Evolutionary conservation across 1,140 invertebrate genomes (phyloP).

Genomic region (Brachionus angularis): DNA sequence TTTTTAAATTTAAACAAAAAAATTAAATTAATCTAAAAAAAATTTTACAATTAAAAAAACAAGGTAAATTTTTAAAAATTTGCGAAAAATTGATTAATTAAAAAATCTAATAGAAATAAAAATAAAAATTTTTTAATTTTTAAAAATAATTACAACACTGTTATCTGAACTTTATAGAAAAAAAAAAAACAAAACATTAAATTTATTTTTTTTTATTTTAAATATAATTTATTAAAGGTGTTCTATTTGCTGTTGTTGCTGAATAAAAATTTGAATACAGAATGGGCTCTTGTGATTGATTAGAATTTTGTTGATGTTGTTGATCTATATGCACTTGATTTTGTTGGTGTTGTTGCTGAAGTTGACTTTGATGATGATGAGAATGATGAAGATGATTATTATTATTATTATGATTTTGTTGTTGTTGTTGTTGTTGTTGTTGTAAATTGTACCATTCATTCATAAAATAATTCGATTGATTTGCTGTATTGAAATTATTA

Average conservation of each 20-base stretch:
- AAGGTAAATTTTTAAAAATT: no score
- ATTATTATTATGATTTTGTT: no score
- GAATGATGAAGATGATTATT: no score
- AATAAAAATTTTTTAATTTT: no score
- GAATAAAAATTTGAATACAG: not conserved
- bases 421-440: slow-evolving; percentile 12
- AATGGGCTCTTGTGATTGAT: slow-evolving; percentile 1
- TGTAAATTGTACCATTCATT: slow-evolving; percentile 20
- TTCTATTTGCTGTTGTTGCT: not conserved
- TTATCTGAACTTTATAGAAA: no score
- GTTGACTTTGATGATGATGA: not conserved
- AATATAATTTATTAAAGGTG: slow-evolving; percentile 2
- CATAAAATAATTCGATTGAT: slow-evolving; percentile 25
- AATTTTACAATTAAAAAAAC: no score
- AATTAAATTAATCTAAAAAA: no score
- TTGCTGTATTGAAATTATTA: not conserved
- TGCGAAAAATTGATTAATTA: no score
- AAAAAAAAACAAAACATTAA: no score
- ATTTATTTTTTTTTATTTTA: slow-evolving; percentile 1
- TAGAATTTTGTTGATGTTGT: not conserved
- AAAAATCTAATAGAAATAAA: no score
- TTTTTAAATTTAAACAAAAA: no score
- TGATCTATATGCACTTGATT: not conserved
- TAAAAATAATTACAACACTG: slow-evolving; percentile 26
- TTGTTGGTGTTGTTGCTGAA: slow-evolving; percentile 11